phyloP scores from a whole-genome alignment of 2,113 vertebrate species.

The Oxygymnocypris stewartii region DNA sequence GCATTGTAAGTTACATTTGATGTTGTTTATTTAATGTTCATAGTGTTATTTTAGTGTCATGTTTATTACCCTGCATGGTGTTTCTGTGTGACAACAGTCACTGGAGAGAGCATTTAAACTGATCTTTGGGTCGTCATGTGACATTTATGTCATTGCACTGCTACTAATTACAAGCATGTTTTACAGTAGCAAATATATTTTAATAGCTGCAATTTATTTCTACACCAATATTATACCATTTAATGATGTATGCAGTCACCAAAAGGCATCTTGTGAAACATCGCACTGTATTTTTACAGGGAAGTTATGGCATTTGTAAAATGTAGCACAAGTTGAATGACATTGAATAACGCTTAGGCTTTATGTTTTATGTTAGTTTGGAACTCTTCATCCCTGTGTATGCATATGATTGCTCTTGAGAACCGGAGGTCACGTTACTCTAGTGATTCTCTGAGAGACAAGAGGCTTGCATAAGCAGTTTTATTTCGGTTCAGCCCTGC shows the following conservation, averaged over 20 bases:
- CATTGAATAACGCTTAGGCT: neutral
- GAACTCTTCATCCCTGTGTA: neutral
- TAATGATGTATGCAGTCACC: neutral
- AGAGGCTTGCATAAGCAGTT: conserved; percentile 33
- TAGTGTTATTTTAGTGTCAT: neutral
- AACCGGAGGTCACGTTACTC: conserved; percentile 28
- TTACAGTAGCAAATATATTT: neutral
- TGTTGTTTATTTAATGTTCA: neutral
- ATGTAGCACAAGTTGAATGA: neutral
- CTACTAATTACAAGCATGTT: neutral
- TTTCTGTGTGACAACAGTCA: neutral
- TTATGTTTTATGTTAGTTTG: neutral
- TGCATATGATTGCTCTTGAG: conserved; percentile 1
- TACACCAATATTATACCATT: neutral
- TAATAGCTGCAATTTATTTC: neutral
- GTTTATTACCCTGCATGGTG: neutral
- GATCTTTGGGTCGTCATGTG: neutral
- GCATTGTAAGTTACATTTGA: neutral
- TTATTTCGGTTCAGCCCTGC: conserved; percentile 25
- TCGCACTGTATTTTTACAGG: neutral
- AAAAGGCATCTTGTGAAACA: neutral
- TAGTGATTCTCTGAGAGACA: conserved; percentile 28
- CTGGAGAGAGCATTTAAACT: neutral
- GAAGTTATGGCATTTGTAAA: neutral
- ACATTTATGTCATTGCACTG: neutral